Evolutionary conservation across 1,140 invertebrate species (phyloP), one percentile per base, ranked within the genome.

Genomic region (Heterodera carotae): DNA sequence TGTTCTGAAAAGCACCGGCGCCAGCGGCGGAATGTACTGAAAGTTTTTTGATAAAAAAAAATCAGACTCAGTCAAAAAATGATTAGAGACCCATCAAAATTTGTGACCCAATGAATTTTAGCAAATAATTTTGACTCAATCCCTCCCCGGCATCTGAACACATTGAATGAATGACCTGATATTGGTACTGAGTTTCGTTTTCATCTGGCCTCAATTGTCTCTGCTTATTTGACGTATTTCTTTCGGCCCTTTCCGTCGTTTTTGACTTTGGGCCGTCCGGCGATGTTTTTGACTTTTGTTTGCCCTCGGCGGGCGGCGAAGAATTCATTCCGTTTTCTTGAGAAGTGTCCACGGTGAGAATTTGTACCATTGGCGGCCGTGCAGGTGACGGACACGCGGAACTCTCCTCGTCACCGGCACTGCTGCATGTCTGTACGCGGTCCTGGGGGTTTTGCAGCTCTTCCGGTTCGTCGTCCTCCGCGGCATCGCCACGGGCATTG

Each of bases 21-120:
- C 71, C 39, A 74, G 71, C 8, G 71, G 71, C n/a, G 71, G 48
- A 60, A 74, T 74, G 56, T 74, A 74, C 71, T 74, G 64, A 29
- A 74, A 73, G 53, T 56, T 12, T n/a, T 56, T n/a, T 56, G n/a
- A n/a, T n/a, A n/a, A n/a, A n/a, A n/a, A n/a, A n/a, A n/a, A n/a
- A n/a, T n/a, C n/a, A n/a, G n/a, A n/a, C n/a, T n/a, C n/a, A n/a
- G n/a, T n/a, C n/a, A n/a, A n/a, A n/a, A n/a, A n/a, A 8, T 62
- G 1, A 39, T 39, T 39, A 39, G 2, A 39, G 1, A 43, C 15
- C 0, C 2, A 43, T 7, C 39, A 12, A 43, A 0, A 10, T 7
- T 10, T 43, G 39, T 7, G 7, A 43, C 7, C 39, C 2, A 43
- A 0, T 43, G n/a, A n/a, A n/a, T n/a, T n/a, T n/a, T n/a, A n/a